Evolutionary conservation across 2,888 invertebrate genomes (phyloP), one percentile per base, ranked within the genome.

Genomic region (Archips xylosteana): DNA sequence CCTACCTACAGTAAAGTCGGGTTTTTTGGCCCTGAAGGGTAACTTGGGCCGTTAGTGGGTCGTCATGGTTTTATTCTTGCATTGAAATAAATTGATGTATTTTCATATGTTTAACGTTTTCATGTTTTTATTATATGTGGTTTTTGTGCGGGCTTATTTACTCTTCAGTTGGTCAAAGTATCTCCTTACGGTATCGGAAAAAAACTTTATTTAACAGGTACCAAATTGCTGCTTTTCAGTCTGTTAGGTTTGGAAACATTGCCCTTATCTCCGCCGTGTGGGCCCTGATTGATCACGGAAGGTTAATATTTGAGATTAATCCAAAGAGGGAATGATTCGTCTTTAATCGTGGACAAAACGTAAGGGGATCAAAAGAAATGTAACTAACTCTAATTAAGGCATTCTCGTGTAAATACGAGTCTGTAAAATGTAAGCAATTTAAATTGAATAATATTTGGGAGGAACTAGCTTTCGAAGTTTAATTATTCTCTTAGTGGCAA

Each of bases 181-280:
- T 23, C 23, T 1, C 23, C 23, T 23, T 23, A 23, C 1, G 23
- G 23, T 23, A 23, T 23, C 23, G 23, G 23, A 23, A 23, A 23
- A 23, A 23, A 23, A 23, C 23, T 1, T 39, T 39, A 39, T 39
- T 39, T 5, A 39, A 39, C n/a, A n/a, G n/a, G n/a, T 39, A 6
- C 6, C 39, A 39, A 39, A 39, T 39, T 39, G 39, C 23, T n/a
- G 54, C 23, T 15, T 54, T 54, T 54, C 9, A 23, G 2, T 54
- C 6, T 34, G 23, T 64, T 1, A 23, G 15, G 54, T 8, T 2
- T 54, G 54, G 54, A 8, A 54, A 54, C 54, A 54, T 9, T 23
- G 64, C 13, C 32, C 3, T 80, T 78, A 78, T 84, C 81, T 77
- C 78, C 76, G 78, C 79, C 83, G 83, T 82, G 80, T 84, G 83